phyloP scores from a whole-genome alignment of 2,888 invertebrate genomes.

The Andrena flavipes region DNA sequence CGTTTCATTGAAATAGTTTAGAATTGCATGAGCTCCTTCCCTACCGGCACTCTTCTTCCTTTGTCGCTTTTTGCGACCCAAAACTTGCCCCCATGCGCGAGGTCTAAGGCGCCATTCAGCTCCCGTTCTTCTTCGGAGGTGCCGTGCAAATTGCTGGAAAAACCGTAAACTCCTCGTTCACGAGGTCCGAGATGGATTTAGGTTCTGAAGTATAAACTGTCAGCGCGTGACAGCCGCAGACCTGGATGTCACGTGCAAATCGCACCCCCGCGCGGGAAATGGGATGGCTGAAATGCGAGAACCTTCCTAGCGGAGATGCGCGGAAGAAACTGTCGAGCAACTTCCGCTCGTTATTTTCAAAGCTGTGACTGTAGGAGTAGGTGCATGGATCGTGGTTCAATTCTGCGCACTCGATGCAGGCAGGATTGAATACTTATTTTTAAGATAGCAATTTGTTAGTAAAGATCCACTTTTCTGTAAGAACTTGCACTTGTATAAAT shows the following conservation, averaged over 20 bases:
- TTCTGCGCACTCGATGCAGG: no score
- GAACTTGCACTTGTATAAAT: no score
- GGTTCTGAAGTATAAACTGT: slow-evolving; percentile 58
- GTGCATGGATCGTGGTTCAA: not conserved
- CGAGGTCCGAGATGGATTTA: slow-evolving; percentile 27
- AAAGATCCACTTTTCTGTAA: no score
- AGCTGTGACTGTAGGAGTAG: not conserved
- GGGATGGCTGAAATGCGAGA: slow-evolving; percentile 16
- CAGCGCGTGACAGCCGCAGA: slow-evolving; percentile 45
- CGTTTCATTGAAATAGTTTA: slow-evolving; percentile 82
- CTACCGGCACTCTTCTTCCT: slow-evolving; percentile 30
- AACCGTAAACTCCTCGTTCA: slow-evolving; percentile 52
- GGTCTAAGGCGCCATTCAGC: slow-evolving; percentile 2
- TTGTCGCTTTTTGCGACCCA: slow-evolving; percentile 54
- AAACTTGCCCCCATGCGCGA: slow-evolving; percentile 10
- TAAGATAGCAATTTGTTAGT: no score
- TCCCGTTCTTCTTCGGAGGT: slow-evolving; percentile 20
- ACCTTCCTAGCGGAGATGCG: slow-evolving; percentile 9
- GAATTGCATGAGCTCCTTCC: slow-evolving; percentile 79
- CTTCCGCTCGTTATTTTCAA: not conserved
- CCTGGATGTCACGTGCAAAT: slow-evolving; percentile 29
- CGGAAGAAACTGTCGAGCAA: slow-evolving; percentile 24
- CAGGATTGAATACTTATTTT: no score
- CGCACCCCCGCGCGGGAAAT: slow-evolving; percentile 3
- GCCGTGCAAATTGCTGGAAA: slow-evolving; percentile 64